Evolutionary conservation across 2,888 invertebrate species (phyloP), one percentile per base, ranked within the genome.

Genomic region (Lomographa bimaculata): DNA sequence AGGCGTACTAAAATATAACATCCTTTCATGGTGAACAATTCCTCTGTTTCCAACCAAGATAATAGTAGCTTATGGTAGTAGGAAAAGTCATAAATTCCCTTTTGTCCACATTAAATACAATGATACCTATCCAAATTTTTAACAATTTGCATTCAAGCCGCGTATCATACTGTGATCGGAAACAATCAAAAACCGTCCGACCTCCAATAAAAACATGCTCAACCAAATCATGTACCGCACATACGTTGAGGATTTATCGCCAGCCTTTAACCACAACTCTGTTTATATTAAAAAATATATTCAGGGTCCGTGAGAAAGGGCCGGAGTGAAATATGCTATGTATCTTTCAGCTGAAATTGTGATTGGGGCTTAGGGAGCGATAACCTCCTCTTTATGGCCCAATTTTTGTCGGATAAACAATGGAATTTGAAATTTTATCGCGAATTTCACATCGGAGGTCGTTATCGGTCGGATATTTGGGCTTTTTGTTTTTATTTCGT

Each of bases 361-460:
- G 85, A 84, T 84, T 83, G 77, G 82, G 78, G 79, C 66, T 77
- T 66, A 66, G 83, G 81, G 84, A 78, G 64, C 79, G 60, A 82
- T 85, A 82, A 83, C 79, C 75, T 72, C 65, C 70, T 60, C 65
- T 82, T 85, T 84, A 85, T 77, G 75, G 71, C 70, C 79, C 79
- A 81, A 82, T 85, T 84, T 82, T 82, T 79, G 69, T 68, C 59
- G 70, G 70, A 78, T 79, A 83, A 82, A 84, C 81, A 82, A 79
- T 71, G 69, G 70, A 75, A 79, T 81, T 82, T 79, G 68, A 71
- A 81, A 79, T 79, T 78, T 74, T 73, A 78, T 77, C 69, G 71
- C 57, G 48, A 58, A 59, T 37, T 51, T 46, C 40, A 44, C 34
- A 46, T 49, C 44, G 41, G 34, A 35, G 46, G 42, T 53, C 54